Base-by-base conservation (phyloP, 2,888 invertebrate species). In the Lycia hirtaria region DNA sequence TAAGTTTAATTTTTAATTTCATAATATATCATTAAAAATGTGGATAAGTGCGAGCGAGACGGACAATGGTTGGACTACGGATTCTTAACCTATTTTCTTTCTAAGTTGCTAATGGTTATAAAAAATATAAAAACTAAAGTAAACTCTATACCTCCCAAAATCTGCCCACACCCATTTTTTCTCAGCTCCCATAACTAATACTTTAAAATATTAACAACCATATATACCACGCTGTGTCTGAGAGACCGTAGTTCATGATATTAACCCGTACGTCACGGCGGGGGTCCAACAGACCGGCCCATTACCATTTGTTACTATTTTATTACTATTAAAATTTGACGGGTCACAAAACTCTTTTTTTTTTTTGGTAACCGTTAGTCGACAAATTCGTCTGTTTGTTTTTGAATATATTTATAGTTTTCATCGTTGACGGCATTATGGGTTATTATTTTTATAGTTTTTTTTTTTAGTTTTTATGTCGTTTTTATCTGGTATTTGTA, bases 281-380 rank as follows among this genome's bases (percentile, higher is more conserved):
- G 69, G 69, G 69, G 69, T 65, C 52, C 43, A 41, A 24, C 49
- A 49, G 61, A 61, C 65, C 37, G 49, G 45, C 65, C 75, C 68
- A 80, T 80, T 78, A 80, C 71, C 80, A 73, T 80, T 74, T 71
- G 72, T 80, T 78, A 78, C 71, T 65, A 74, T 80, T 80, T 80
- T 80, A 80, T 80, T 73, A 71, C 71, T 70, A 68, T 73, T 65
- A 71, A 64, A 65, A 72, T 76, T 76, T 72, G 73, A 71, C 72
- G 69, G 67, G 68, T 71, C 74, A 64, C 61, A 65, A 61, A 60
- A 53, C 41, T 49, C 49, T 60, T 65, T 62, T 62, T 51, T 60
- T 65, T 62, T 62, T 62, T 35, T 51, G 56, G 24, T 15, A 56
- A 33, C 61, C 56, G 62, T 60, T 67, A 59, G 30, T 60, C 54